Conservation (phyloP, 2,113 vertebrate genomes). For the Sarotherodon lohbergeri region DNA sequence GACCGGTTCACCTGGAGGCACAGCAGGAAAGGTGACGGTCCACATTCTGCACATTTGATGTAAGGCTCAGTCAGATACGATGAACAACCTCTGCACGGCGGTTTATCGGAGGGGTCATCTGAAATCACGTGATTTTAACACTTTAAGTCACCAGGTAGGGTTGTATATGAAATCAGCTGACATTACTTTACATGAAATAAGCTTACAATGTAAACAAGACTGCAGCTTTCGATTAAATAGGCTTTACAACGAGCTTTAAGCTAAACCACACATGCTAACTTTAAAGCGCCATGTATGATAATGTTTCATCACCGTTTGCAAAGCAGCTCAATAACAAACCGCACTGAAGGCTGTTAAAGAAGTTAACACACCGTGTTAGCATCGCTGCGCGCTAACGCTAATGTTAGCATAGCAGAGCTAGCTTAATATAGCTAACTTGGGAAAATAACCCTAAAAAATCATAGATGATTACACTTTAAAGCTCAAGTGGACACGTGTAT, state of each 20-base stretch:
- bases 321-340: background rate
- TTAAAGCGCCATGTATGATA: background rate
- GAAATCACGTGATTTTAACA: constrained; percentile 9
- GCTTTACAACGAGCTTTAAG: background rate
- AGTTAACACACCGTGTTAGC: background rate
- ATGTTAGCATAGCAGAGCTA: background rate
- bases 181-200: background rate
- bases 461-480: background rate
- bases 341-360: background rate
- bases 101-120: constrained; percentile 93
- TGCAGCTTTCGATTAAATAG: background rate
- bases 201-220: background rate
- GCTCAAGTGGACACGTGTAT: background rate
- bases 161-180: background rate
- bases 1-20: constrained; percentile 84
- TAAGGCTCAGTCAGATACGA: constrained; percentile 92
- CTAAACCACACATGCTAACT: background rate
- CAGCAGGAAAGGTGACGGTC: constrained; percentile 86
- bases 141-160: background rate
- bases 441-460: accelerated
- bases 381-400: background rate
- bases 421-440: background rate
- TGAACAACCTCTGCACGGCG: constrained; percentile 90
- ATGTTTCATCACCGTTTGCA: background rate
- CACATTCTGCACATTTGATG: constrained; percentile 96